phyloP scores from a whole-genome alignment of 2,797 vertebrate genomes.

The Tamandua tetradactyla region DNA sequence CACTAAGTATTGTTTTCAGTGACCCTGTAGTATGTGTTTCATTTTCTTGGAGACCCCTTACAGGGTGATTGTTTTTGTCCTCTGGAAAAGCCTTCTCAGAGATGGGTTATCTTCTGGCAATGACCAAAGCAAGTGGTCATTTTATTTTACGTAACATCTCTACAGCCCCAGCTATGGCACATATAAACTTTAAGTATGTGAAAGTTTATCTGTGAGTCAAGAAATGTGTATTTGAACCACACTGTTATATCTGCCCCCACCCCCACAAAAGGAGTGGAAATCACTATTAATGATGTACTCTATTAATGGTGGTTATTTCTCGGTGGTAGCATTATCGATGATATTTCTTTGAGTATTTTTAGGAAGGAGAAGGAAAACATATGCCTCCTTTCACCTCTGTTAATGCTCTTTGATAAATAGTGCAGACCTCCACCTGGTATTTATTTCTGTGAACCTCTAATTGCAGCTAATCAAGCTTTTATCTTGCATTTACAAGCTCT shows the following conservation, averaged over 20 bases:
- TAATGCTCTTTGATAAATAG: slow-evolving; percentile 53
- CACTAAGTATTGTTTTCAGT: too few species aligned
- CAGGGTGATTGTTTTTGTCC: too few species aligned
- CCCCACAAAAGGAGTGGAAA: too few species aligned
- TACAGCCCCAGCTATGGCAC: neutral
- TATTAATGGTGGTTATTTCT: slow-evolving; percentile 46
- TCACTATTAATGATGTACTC: neutral
- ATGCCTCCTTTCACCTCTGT: neutral
- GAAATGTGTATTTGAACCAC: neutral
- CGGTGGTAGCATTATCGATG: slow-evolving; percentile 13
- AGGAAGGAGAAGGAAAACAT: neutral
- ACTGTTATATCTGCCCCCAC: neutral
- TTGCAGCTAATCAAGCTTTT: slow-evolving; percentile 76
- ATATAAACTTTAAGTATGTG: neutral
- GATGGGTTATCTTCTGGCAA: too few species aligned
- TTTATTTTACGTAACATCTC: neutral
- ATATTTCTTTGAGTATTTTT: slow-evolving; percentile 51
- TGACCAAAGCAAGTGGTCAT: too few species aligned
- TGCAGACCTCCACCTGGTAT: slow-evolving; percentile 53
- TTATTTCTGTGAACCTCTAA: slow-evolving; percentile 73
- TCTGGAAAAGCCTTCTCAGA: too few species aligned
- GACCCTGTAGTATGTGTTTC: too few species aligned
- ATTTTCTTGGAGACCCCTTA: too few species aligned
- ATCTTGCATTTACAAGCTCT: slow-evolving; percentile 60
- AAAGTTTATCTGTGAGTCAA: neutral